A percentile compares a stretch with the other conserved stretches of the same genome.
These are phyloP conservation scores for Agonopterix heracliana DNA, from an alignment of 2,888 invertebrate species.

Conservation along the genomic window DNA sequence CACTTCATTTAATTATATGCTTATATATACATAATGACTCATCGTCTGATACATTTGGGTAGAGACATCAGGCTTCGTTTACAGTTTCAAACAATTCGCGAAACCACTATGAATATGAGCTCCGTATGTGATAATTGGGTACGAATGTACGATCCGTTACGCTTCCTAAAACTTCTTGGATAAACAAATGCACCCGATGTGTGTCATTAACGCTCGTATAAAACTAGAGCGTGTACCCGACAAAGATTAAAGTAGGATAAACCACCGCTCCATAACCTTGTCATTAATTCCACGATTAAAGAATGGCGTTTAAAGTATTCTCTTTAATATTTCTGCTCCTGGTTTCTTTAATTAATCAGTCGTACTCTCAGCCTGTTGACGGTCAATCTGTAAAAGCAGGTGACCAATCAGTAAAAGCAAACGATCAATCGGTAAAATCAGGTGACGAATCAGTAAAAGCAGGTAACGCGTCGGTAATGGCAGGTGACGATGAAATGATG, in stretches of 20 bases:
- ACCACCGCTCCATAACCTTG: slow-evolving; percentile 11
- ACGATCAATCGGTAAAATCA: slow-evolving; percentile 23
- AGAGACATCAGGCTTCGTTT: no score
- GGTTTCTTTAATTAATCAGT: slow-evolving; percentile 5
- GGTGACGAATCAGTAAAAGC: background rate
- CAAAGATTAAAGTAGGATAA: slow-evolving; percentile 44
- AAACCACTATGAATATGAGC: slow-evolving; percentile 44
- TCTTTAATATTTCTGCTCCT: background rate
- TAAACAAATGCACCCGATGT: slow-evolving; percentile 64
- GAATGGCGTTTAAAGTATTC: no score
- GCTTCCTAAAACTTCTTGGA: slow-evolving; percentile 53
- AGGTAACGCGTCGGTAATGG: background rate
- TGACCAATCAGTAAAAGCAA: background rate
- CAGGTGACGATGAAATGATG: slow-evolving; percentile 34
- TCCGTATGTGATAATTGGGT: slow-evolving; percentile 61
- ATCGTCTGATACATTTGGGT: no score
- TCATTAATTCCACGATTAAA: background rate
- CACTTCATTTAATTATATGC: no score
- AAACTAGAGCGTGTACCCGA: slow-evolving; percentile 31
- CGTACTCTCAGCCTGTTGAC: slow-evolving; percentile 30
- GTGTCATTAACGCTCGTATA: slow-evolving; percentile 62
- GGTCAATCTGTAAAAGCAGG: background rate
- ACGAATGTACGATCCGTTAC: slow-evolving; percentile 61
- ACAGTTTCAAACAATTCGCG: no score
- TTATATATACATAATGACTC: no score